A percentile compares a stretch with the other conserved stretches of the same genome.
Conservation (phyloP, 2,113 vertebrate genomes). For the Myodes glareolus region DNA sequence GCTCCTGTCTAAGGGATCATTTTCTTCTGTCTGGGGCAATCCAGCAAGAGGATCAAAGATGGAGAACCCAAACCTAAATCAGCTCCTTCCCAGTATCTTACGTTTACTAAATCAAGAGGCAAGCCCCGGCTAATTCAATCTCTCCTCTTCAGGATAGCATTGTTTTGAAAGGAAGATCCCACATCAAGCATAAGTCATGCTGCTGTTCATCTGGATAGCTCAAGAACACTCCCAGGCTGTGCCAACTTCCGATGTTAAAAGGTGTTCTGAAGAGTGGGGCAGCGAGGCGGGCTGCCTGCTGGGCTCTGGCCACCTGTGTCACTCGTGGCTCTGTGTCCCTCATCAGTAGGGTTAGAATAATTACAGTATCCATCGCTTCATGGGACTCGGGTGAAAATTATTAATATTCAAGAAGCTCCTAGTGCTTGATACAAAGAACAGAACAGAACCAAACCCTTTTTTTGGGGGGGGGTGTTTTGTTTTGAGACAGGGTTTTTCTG, state of each 20-base stretch:
- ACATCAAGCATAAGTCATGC: conserved; percentile 36
- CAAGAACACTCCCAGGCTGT: conserved; percentile 42
- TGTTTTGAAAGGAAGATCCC: conserved; percentile 67
- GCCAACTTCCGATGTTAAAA: conserved; percentile 51
- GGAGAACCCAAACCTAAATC: conserved; percentile 60
- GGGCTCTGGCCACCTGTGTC: not conserved
- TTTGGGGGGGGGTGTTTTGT: not conserved
- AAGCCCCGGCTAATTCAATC: conserved; percentile 66
- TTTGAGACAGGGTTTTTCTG: not conserved
- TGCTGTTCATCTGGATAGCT: conserved; percentile 59
- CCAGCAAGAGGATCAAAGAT: conserved; percentile 70
- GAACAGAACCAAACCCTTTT: not conserved
- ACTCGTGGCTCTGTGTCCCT: not conserved
- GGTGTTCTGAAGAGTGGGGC: not conserved
- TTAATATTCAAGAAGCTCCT: conserved; percentile 34
- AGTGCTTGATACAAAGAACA: not conserved
- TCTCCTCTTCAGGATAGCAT: conserved; percentile 65
- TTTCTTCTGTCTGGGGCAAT: conserved; percentile 58
- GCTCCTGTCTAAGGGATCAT: conserved; percentile 3
- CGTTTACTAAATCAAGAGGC: conserved; percentile 76
- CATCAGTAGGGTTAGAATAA: not conserved
- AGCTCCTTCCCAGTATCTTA: conserved; percentile 51
- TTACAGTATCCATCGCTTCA: not conserved
- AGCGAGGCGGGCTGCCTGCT: not conserved
- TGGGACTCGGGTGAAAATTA: not conserved